Evolutionary conservation across 2,113 vertebrate species (phyloP).

Genomic region (Macrotis lagotis): DNA sequence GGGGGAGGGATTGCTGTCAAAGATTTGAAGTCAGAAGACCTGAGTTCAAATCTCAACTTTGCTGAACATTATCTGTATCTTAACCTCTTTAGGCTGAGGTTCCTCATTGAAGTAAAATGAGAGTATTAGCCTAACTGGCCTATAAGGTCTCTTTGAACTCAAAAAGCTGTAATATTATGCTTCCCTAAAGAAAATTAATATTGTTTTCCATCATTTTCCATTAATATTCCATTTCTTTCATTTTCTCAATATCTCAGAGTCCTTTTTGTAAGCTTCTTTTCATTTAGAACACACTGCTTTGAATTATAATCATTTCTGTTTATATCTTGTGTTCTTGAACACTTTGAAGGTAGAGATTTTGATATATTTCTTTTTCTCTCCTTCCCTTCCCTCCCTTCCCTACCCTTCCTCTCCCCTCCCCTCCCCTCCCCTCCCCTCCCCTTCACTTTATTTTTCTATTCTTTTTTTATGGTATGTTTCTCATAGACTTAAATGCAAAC

Average conservation of each 20-base stretch:
- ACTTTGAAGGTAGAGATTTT: slow-evolving; percentile 14
- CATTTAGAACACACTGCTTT: not conserved
- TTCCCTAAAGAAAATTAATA: not conserved
- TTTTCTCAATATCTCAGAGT: not conserved
- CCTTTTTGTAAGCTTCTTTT: not conserved
- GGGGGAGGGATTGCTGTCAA: not conserved
- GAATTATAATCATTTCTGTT: slow-evolving; percentile 25
- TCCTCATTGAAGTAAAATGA: not conserved
- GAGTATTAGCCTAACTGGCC: not conserved
- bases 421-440: too few species aligned
- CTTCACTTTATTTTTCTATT: too few species aligned
- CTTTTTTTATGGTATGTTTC: too few species aligned
- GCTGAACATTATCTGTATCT: not conserved
- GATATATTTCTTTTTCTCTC: slow-evolving; percentile 9
- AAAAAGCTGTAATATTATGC: not conserved
- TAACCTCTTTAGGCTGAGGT: not conserved
- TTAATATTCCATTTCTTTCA: not conserved
- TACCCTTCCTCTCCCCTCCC: too few species aligned
- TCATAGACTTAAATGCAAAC: not conserved
- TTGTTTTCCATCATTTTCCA: not conserved
- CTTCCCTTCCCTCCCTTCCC: too few species aligned
- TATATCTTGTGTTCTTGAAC: slow-evolving; percentile 14
- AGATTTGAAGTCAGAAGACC: not conserved
- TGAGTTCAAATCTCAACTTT: not conserved
- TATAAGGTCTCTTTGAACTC: not conserved